phyloP scores from a whole-genome alignment of 1,140 invertebrate genomes.

The Luehdorfia chinensis region DNA sequence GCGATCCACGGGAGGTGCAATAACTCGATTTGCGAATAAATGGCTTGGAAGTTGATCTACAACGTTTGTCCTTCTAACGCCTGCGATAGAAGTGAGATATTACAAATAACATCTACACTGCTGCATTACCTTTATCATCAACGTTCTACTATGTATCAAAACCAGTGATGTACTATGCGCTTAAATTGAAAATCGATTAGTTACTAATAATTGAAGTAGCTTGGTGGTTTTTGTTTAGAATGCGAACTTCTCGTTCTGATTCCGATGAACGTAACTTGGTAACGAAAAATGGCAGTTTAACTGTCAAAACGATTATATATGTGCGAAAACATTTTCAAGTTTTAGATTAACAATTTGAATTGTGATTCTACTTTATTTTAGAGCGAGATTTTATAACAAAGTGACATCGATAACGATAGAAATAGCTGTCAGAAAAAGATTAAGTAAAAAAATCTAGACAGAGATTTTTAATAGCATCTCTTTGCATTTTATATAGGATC shows the following conservation, averaged over 20 bases:
- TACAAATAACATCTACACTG: conserved; percentile 43
- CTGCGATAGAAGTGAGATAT: conserved; percentile 41
- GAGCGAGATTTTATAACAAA: conserved; percentile 2
- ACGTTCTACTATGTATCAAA: conserved; percentile 40
- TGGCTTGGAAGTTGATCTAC: conserved; percentile 71
- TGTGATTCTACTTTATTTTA: conserved; percentile 10
- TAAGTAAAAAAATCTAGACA: too few relatives aligned
- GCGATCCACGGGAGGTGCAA: conserved; percentile 68
- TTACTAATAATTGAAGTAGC: too few relatives aligned
- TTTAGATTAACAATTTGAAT: conserved; percentile 41
- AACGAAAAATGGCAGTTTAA: conserved; percentile 66
- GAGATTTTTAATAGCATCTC: too few relatives aligned
- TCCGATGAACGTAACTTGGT: conserved; percentile 40
- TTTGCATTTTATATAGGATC: too few relatives aligned
- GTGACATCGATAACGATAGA: conserved; percentile 10
- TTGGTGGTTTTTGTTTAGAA: conserved; percentile 32
- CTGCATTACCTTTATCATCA: conserved; percentile 40
- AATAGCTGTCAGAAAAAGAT: background rate
- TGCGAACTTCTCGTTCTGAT: conserved; percentile 42
- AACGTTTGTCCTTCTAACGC: conserved; percentile 33
- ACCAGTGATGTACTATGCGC: conserved; percentile 46
- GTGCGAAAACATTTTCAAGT: conserved; percentile 53
- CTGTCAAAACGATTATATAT: conserved; percentile 63
- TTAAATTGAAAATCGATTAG: too few relatives aligned
- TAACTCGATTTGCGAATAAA: conserved; percentile 74